Conservation (phyloP, 1,140 invertebrate genomes). For the Trichomalopsis sarcophagae region DNA sequence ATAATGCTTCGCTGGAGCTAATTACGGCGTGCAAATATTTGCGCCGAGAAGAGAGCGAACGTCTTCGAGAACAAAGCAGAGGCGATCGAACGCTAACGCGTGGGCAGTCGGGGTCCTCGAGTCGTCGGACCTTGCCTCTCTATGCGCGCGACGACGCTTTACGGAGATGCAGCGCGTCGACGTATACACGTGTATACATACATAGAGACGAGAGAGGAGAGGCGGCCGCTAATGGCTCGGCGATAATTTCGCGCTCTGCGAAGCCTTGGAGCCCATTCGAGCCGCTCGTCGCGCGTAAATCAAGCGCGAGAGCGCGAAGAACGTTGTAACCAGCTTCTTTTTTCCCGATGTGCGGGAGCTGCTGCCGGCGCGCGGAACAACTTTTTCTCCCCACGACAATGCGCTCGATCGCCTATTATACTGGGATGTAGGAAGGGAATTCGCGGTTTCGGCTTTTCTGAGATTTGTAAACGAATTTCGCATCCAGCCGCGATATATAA, state of each 20-base stretch:
- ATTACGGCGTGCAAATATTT: too few relatives aligned
- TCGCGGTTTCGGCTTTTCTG: not conserved
- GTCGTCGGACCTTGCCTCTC: not conserved
- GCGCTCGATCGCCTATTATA: not conserved
- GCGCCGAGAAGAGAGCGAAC: too few relatives aligned
- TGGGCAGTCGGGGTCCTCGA: not conserved
- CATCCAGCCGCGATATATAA: not conserved
- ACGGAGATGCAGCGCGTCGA: conserved; percentile 20
- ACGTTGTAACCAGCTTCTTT: conserved; percentile 1
- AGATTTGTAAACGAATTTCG: too few relatives aligned
- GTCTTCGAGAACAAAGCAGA: too few relatives aligned
- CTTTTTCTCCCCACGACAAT: not conserved
- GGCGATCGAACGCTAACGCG: not conserved
- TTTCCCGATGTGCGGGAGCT: too few relatives aligned
- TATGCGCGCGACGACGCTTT: not conserved
- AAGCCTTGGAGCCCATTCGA: conserved; percentile 35
- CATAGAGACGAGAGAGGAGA: not conserved
- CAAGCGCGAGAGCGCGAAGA: conserved; percentile 4
- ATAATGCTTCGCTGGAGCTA: too few relatives aligned
- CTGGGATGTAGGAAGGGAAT: not conserved
- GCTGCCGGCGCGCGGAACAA: not conserved
- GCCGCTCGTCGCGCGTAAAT: conserved; percentile 32
- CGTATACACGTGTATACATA: not conserved
- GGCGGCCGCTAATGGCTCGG: conserved; percentile 3
- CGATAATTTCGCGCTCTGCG: conserved; percentile 28